phyloP scores from a whole-genome alignment of 2,888 invertebrate species.

The Nephrocerus scutellatus region DNA sequence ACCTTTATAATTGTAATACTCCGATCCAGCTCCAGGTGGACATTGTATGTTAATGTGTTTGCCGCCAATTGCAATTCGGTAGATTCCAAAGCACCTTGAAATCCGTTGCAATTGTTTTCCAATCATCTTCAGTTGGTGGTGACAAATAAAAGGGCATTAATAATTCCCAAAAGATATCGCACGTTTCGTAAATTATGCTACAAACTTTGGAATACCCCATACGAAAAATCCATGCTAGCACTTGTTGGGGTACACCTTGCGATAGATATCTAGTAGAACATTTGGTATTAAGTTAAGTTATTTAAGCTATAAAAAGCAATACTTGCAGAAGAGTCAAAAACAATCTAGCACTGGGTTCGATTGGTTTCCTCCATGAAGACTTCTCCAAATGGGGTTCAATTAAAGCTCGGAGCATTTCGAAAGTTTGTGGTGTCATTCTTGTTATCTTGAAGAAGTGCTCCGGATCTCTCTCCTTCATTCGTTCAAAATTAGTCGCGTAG shows the following conservation, averaged over 20 bases:
- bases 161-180: conserved; percentile 9
- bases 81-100: conserved; percentile 12
- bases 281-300: too few species aligned
- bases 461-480: too few species aligned
- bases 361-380: too few species aligned
- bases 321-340: too few species aligned
- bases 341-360: too few species aligned
- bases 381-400: too few species aligned
- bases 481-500: too few species aligned
- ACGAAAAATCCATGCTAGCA: conserved; percentile 3
- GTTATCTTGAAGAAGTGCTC: too few species aligned
- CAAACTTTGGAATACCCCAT: conserved; percentile 4
- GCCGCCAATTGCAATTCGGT: conserved; percentile 12
- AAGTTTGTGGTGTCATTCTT: too few species aligned
- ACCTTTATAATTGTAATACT: conserved; percentile 8
- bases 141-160: conserved; percentile 11
- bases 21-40: conserved; percentile 12
- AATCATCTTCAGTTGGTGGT: conserved; percentile 5
- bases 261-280: too few species aligned
- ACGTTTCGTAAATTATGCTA: conserved; percentile 12
- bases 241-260: conserved; percentile 1
- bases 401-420: too few species aligned
- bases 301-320: too few species aligned
- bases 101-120: conserved; percentile 6
- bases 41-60: conserved; percentile 12